phyloP scores from a whole-genome alignment of 2,797 vertebrate species.

The Enteromius treurensis region DNA sequence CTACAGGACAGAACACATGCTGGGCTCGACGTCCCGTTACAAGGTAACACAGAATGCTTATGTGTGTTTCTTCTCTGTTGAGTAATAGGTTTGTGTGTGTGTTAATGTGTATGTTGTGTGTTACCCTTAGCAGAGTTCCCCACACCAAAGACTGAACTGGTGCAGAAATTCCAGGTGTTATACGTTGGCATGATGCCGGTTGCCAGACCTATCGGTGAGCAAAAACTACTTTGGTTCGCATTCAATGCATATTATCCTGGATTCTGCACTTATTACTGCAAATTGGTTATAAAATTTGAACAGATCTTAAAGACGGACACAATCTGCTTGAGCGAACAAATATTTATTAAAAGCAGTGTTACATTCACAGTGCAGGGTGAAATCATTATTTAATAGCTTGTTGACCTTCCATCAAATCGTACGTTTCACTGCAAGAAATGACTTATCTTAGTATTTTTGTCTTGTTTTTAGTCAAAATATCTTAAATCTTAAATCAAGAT shows the following conservation, averaged over 20 bases:
- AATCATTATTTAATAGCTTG: conserved; percentile 12
- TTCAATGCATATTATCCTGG: neutral
- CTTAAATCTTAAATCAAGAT: neutral
- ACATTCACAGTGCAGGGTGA: neutral
- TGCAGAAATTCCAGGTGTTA: conserved; percentile 95
- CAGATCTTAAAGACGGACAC: neutral
- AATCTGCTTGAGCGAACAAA: conserved; percentile 4
- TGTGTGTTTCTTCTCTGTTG: conserved; percentile 1
- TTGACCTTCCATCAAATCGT: neutral
- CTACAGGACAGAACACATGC: conserved; percentile 83
- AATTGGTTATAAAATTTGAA: neutral
- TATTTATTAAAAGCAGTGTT: neutral
- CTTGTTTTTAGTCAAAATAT: neutral
- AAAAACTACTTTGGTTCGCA: neutral
- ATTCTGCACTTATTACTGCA: neutral
- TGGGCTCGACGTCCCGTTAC: conserved; percentile 90
- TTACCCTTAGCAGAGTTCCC: conserved; percentile 91
- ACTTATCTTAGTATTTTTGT: too few relatives aligned
- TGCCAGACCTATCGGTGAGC: conserved; percentile 88
- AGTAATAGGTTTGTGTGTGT: neutral
- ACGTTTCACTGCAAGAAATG: neutral
- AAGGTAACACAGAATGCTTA: conserved; percentile 80
- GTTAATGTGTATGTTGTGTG: conserved; percentile 29
- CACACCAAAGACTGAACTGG: conserved; percentile 98
- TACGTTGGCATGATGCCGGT: conserved; percentile 94